Evolutionary conservation across 2,797 vertebrate genomes (phyloP).

Genomic region (Benthosema pterotum): DNA sequence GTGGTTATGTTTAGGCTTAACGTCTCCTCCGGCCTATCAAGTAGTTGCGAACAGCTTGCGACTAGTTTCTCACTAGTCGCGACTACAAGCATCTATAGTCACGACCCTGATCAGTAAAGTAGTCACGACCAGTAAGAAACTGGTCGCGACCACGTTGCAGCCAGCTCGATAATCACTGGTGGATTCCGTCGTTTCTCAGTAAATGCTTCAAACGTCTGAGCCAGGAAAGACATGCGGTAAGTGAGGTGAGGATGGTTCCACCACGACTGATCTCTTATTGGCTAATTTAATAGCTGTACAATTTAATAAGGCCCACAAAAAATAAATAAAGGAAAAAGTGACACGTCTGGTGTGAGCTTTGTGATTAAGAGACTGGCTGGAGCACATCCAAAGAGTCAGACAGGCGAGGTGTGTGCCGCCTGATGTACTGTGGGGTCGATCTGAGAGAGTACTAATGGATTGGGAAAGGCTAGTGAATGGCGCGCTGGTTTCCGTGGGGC

Average conservation of each 20-base stretch:
- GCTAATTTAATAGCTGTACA: background rate
- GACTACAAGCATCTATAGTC: no score
- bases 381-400: conserved; percentile 21
- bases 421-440: conserved; percentile 45
- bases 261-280: conserved; percentile 3
- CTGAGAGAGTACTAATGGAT: conserved; percentile 68
- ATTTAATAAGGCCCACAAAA: conserved; percentile 5
- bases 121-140: no score
- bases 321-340: background rate
- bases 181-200: no score
- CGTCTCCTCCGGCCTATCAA: no score
- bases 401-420: background rate
- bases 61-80: no score
- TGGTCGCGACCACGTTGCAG: no score
- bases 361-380: conserved; percentile 37
- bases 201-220: no score
- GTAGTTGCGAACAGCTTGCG: no score
- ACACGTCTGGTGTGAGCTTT: conserved; percentile 19
- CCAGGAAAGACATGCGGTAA: no score
- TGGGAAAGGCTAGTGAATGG: conserved; percentile 43
- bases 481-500: conserved; percentile 55
- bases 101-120: no score
- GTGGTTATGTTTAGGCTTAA: no score
- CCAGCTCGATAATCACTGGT: no score
- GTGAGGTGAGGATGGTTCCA: background rate